Evolutionary conservation across 2,797 vertebrate genomes (phyloP), one percentile per base, ranked within the genome.

Genomic region (Sorex maritimensis): DNA sequence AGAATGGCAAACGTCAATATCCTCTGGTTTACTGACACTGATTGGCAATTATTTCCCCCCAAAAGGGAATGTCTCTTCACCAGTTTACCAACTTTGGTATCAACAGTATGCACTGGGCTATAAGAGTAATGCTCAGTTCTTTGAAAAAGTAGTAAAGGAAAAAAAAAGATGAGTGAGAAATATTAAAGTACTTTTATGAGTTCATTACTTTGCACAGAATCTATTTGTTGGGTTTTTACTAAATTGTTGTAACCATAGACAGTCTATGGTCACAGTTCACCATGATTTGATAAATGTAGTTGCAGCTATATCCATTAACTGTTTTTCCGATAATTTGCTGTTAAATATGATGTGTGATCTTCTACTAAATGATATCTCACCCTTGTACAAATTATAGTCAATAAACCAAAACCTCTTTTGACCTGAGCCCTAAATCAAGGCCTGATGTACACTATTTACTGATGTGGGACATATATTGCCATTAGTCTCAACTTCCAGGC

Each of bases 341-440:
- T 74, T 34, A 41, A 49, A 11, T 55, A 11, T 80, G 13, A 74
- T 44, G n/a, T 17, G 28, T 67, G 68, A 67, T n/a, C 23, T 34
- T 52, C 46, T 58, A n/a, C 73, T 88, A 88, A 41, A 30, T 77
- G 78, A 77, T 34, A 44, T 84, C 55, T 89, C 26, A 73, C 7
- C 1, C 0, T 55, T 89, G 12, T 44, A n/a, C 21, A 84, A 93
- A 73, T 79, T 78, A 44, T 65, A 67, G 46, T 34, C 28, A 58
- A 24, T 28, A 80, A 58, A 89, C 8, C 28, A 46, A 85, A 89
- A 55, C 9, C 5, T n/a, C 41, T 72, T 79, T 73, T 67, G 26
- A 73, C 65, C 5, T 82, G 0, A 21, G 7, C 28, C 9, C 38
- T 84, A 65, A 78, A 58, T 85, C 12, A 89, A 89, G 2, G 8